Evolutionary conservation across 2,888 invertebrate genomes (phyloP), one percentile per base, ranked within the genome.

Genomic region (Nudaria mundana): DNA sequence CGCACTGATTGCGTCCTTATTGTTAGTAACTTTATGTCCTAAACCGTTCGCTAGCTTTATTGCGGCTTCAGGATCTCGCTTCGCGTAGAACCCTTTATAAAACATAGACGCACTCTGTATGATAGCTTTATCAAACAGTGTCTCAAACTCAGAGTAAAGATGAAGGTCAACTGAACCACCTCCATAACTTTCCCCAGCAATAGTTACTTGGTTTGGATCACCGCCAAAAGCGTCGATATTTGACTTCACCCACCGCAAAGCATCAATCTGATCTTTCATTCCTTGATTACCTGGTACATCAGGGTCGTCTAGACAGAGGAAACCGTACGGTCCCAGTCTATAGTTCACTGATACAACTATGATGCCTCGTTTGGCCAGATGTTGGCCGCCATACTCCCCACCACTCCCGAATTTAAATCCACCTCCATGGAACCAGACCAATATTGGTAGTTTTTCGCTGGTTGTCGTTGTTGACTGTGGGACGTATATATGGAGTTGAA

Each of bases 361-460:
- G 3, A 82, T 56, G 4, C 65, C 61, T 12, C 73, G 64, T 47
- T 62, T 50, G n/a, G 66, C 65, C 30, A 78, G 59, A 57, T 69
- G 68, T 48, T 61, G 68, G 3, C 73, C 73, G 0, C 69, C 76
- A 37, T 71, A 75, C 48, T 71, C 63, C 1, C 71, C 72, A 0
- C 60, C 70, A 10, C 66, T 75, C 0, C 84, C 84, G 1, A 66
- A 56, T 0, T 53, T 48, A 13, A 81, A 81, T 0, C 72, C 75
- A 0, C 85, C 85, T 13, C 85, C 84, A 13, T 82, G 70, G 44
- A 84, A 78, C 78, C 78, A 84, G 3, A 84, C 75, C 2, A 81
- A 52, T 5, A 85, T 71, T 13, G 85, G 80, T 1, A 72, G 24
- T 5, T 39, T 48, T 18, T 55, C 60, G 1, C 32, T 42, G 7